Base-by-base conservation (phyloP, 2,888 invertebrate genomes). In the Physocephala rufipes region DNA sequence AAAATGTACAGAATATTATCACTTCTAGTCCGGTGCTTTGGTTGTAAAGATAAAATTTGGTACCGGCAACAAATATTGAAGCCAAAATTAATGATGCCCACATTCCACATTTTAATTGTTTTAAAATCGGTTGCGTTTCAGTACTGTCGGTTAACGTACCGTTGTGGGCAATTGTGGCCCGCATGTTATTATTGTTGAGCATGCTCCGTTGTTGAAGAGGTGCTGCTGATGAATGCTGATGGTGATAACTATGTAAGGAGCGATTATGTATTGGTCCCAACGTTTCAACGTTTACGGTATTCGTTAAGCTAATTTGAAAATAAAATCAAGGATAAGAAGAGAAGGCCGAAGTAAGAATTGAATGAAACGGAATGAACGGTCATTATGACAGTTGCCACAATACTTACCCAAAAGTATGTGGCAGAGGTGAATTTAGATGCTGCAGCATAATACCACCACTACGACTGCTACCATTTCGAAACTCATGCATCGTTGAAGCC, bases 41-140 rank as follows among this genome's bases (percentile, higher is more conserved):
- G 78, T 89, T 88, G 80, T 91, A 91, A 74, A 92, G 91, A 80
- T 92, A 93, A 82, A 91, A 91, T 85, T 92, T 93, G 28, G 90
- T 90, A 36, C 90, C 91, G 0, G 90, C 91, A 64, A 93, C 87
- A 80, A 92, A 91, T 49, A 91, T 89, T 0, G 91, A 90, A 1
- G 91, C 90, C 61, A 93, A 83, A 16, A 90, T 90, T 78, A 93
- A 89, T 0, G 92, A 91, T 51, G 91, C 90, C 87, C 92, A 91
- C 87, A 93, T 90, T 68, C 90, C 91, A 80, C 90, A 91, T 85
- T 91, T 91, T 63, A 91, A 85, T 75, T 90, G 90, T 19, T 89
- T 88, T 1, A 82, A 81, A 75, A 83, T 73, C 73, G 84, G 76
- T 70, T 84, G 82, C 3, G 81, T 79, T 21, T 82, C 82, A 21